Evolutionary conservation across 1,140 invertebrate species (phyloP).

Genomic region (Helicoverpa armigera): DNA sequence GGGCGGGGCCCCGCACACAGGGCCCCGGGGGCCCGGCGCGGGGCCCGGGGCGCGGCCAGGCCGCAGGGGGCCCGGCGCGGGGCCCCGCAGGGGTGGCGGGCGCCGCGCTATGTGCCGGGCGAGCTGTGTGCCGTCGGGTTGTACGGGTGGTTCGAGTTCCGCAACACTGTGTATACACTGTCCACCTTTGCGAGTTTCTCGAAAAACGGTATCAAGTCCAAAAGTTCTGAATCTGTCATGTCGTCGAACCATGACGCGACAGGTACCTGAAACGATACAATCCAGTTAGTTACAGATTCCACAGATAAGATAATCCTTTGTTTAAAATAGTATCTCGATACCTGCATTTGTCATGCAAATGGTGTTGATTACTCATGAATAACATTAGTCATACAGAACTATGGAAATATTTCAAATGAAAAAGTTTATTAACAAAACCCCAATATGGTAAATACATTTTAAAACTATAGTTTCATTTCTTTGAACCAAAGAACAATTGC

Average conservation of each 20-base stretch:
- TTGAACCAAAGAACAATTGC: too few relatives aligned
- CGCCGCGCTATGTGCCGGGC: constrained; percentile 78
- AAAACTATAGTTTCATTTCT: too few relatives aligned
- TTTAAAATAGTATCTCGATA: constrained; percentile 3
- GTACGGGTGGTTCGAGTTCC: constrained; percentile 95
- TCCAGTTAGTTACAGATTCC: background rate
- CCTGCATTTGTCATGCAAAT: constrained; percentile 4
- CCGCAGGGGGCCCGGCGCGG: constrained; percentile 40
- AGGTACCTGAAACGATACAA: constrained; percentile 91
- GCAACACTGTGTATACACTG: constrained; percentile 96
- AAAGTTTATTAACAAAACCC: too few relatives aligned
- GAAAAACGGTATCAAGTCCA: constrained; percentile 98
- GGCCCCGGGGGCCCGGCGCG: background rate
- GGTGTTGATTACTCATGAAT: background rate
- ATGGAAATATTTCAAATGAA: too few relatives aligned
- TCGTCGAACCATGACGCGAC: constrained; percentile 99
- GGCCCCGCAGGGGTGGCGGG: constrained; percentile 5
- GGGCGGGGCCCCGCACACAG: constrained; percentile 6
- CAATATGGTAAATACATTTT: too few relatives aligned
- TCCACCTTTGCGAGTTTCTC: constrained; percentile 98
- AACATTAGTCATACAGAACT: background rate
- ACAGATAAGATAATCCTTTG: constrained; percentile 3
- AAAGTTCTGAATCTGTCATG: constrained; percentile 97
- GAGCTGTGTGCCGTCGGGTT: constrained; percentile 86
- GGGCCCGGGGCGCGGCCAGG: background rate